Evolutionary conservation across 2,888 invertebrate species (phyloP).

Genomic region (Deilephila elpenor): DNA sequence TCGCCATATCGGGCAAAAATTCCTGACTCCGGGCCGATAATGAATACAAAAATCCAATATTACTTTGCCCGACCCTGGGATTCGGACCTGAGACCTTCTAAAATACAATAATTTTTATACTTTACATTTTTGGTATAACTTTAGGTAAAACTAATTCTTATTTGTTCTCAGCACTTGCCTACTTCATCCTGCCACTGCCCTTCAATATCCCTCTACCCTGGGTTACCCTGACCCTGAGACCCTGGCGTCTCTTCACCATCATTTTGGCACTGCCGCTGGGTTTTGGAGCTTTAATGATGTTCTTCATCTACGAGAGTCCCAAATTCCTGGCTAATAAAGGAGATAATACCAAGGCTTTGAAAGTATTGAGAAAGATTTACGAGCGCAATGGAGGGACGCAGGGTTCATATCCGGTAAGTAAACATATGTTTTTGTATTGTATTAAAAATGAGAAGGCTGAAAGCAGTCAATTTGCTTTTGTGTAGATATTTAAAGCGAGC

Average conservation of each 20-base stretch:
- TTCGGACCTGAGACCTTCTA: too few species aligned
- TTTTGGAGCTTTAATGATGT: conserved; percentile 82
- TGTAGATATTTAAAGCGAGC: too few species aligned
- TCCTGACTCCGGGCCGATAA: too few species aligned
- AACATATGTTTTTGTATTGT: too few species aligned
- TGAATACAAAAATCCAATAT: too few species aligned
- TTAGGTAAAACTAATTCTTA: not conserved
- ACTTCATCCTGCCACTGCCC: conserved; percentile 85
- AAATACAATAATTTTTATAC: too few species aligned
- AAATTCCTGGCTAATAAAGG: conserved; percentile 88
- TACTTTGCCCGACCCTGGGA: too few species aligned
- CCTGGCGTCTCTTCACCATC: conserved; percentile 89
- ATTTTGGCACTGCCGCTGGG: conserved; percentile 57
- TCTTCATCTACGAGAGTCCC: conserved; percentile 89
- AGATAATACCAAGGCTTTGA: conserved; percentile 81
- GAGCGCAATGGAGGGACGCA: conserved; percentile 54
- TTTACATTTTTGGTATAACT: too few species aligned
- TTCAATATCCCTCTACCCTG: conserved; percentile 64
- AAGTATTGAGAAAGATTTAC: conserved; percentile 57
- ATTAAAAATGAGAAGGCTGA: not conserved
- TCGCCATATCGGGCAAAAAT: too few species aligned
- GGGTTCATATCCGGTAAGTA: conserved; percentile 55
- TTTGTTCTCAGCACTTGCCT: conserved; percentile 82
- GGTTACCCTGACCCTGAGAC: conserved; percentile 80
- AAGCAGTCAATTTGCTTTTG: too few species aligned